Conservation (phyloP, 1,140 invertebrate species). For the Mizuhopecten yessoensis region DNA sequence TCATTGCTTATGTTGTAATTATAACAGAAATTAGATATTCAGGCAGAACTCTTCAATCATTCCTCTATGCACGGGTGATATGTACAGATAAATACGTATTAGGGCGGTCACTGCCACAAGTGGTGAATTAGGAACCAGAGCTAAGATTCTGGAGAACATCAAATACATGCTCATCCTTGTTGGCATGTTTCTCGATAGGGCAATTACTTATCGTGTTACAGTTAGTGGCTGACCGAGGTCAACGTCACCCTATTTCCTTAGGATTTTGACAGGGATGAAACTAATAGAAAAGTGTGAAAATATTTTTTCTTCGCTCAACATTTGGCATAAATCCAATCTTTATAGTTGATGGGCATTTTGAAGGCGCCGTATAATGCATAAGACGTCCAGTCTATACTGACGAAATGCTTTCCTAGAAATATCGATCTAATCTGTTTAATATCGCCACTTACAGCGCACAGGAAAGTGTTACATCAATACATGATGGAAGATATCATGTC, state of each 20-base stretch:
- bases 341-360: neutral
- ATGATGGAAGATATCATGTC: neutral
- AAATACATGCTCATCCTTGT: neutral
- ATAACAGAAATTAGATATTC: neutral
- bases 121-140: neutral
- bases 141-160: neutral
- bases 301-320: neutral
- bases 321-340: neutral
- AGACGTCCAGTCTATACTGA: neutral
- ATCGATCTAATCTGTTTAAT: neutral
- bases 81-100: conserved; percentile 26
- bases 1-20: conserved; percentile 29
- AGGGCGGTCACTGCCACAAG: neutral
- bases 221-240: neutral
- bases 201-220: neutral
- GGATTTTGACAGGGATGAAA: neutral
- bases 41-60: conserved; percentile 38
- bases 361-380: neutral
- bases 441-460: too few relatives aligned
- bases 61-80: conserved; percentile 37
- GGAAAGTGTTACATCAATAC: too few relatives aligned
- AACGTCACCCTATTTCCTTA: neutral
- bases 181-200: neutral
- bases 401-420: neutral
- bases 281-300: neutral